phyloP scores from a whole-genome alignment of 1,140 invertebrate genomes.

The Nephotettix cincticeps region DNA sequence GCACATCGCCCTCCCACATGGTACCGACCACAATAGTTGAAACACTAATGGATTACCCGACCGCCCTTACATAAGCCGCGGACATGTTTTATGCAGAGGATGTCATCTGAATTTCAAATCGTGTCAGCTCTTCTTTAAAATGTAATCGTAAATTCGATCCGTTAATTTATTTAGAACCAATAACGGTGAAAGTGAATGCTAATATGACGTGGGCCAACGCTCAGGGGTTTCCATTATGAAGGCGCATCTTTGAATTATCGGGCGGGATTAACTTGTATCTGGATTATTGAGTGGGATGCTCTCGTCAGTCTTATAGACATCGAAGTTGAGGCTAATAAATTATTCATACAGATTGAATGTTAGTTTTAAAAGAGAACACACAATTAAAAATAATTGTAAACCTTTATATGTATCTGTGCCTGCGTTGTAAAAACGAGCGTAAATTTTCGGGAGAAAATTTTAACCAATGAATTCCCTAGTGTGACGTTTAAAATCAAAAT shows the following conservation, averaged over 20 bases:
- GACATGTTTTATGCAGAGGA: conserved; percentile 19
- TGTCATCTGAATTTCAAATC: conserved; percentile 19
- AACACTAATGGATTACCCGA: not conserved
- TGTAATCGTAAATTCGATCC: conserved; percentile 19
- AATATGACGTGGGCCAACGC: conserved; percentile 8
- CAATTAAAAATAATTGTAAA: no score
- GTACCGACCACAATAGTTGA: not conserved
- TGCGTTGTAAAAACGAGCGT: no score
- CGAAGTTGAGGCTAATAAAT: no score
- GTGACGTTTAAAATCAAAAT: no score
- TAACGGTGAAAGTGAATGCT: conserved; percentile 20
- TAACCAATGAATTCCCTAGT: no score
- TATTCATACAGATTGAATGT: no score
- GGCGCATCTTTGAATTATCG: conserved; percentile 10
- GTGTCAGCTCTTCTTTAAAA: conserved; percentile 8
- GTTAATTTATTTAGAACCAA: conserved; percentile 17
- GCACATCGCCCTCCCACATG: no score
- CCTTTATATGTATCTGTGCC: no score
- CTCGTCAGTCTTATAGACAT: not conserved
- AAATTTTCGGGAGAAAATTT: no score
- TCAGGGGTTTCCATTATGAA: not conserved
- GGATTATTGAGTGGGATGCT: not conserved
- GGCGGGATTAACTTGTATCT: not conserved
- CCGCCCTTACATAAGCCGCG: not conserved
- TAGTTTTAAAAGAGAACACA: no score